Percentiles rank a stretch among this genome's conserved stretches.
Conservation (phyloP, 1,140 invertebrate species). For the Sitodiplosis mosellana region DNA sequence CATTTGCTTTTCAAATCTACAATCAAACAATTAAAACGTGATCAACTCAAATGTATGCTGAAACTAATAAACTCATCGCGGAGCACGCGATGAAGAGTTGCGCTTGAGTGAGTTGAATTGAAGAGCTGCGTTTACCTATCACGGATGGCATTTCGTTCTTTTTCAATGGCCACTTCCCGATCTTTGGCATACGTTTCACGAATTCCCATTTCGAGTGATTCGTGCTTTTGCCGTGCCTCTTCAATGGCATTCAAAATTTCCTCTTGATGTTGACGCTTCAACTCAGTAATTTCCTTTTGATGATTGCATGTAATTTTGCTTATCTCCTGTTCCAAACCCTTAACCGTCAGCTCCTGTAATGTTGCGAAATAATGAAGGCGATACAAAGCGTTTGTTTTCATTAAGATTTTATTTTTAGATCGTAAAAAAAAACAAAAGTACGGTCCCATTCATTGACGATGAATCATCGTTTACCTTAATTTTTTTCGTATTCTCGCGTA, state of each 20-base stretch:
- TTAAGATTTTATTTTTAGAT: no score
- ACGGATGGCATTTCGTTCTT: conserved; percentile 28
- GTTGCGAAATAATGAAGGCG: neutral
- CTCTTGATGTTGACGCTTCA: conserved; percentile 36
- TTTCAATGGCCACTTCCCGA: conserved; percentile 29
- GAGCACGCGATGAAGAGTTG: neutral
- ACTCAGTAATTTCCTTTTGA: conserved; percentile 35
- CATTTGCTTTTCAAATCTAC: conserved; percentile 32
- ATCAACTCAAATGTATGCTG: no score
- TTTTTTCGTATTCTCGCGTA: conserved; percentile 47
- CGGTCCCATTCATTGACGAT: no score
- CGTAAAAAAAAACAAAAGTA: no score
- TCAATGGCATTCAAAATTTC: conserved; percentile 26
- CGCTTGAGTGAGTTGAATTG: neutral
- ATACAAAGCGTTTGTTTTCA: no score
- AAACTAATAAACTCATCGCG: neutral
- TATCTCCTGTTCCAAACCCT: conserved; percentile 51
- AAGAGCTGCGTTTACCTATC: conserved; percentile 21
- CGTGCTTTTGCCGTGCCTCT: conserved; percentile 25
- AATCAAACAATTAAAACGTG: no score
- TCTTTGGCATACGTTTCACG: conserved; percentile 29
- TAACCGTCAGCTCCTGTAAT: conserved; percentile 45
- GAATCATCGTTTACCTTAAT: conserved; percentile 38
- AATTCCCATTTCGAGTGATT: conserved; percentile 26
- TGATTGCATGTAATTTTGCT: conserved; percentile 41